Evolutionary conservation across 2,113 vertebrate species (phyloP).

Genomic region (Calidris pugnax): DNA sequence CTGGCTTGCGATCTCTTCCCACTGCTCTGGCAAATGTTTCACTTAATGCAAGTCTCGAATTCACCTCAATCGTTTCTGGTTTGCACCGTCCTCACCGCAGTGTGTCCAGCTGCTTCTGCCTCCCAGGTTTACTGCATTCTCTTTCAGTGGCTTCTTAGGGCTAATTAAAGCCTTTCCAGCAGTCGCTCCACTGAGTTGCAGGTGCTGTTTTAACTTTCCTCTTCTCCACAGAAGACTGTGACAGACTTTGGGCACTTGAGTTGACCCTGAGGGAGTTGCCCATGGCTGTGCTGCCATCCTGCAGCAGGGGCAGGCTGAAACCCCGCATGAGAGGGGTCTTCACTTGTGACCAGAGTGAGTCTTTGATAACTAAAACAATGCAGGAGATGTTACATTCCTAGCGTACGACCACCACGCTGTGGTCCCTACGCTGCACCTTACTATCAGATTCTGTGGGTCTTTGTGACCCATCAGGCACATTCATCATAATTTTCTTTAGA

Average conservation of each 20-base stretch:
- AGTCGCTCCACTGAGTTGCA: background rate
- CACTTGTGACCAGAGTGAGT: background rate
- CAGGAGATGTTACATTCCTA: background rate
- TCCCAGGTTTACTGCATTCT: background rate
- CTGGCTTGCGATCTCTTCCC: background rate
- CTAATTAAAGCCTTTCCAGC: background rate
- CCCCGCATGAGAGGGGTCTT: fast-evolving
- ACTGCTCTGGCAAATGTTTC: background rate
- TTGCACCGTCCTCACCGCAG: background rate
- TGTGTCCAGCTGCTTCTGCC: background rate
- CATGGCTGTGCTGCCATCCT: background rate
- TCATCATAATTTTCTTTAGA: background rate
- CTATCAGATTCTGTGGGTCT: background rate
- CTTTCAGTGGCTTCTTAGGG: background rate
- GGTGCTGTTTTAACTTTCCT: background rate
- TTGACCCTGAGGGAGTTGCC: background rate
- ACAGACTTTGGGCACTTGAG: background rate
- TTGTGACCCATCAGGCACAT: background rate
- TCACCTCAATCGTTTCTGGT: background rate
- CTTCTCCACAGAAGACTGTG: background rate
- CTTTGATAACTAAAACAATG: background rate
- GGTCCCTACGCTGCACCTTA: background rate
- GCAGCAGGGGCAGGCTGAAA: background rate
- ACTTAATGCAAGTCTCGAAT: background rate
- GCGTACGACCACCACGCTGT: background rate